Conservation (phyloP, 1,140 invertebrate species). For the Orchesella cincta region DNA sequence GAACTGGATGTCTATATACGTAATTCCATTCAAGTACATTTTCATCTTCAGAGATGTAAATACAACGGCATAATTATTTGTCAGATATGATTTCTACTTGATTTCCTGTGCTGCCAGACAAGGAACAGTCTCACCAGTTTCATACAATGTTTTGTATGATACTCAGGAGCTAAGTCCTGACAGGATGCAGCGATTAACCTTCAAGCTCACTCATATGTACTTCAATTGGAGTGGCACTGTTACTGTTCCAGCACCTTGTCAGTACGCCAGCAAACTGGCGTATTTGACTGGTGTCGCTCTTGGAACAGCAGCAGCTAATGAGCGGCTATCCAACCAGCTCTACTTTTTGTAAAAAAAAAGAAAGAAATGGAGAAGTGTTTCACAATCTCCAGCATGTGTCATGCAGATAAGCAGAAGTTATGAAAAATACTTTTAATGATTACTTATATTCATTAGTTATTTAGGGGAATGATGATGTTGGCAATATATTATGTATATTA, state of each 20-base stretch:
- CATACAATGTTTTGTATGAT: slow-evolving; percentile 76
- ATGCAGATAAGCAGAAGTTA: too few species aligned
- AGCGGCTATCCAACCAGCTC: background rate
- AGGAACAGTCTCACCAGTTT: slow-evolving; percentile 78
- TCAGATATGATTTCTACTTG: slow-evolving; percentile 72
- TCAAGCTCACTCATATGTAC: slow-evolving; percentile 76
- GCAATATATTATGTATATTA: too few species aligned
- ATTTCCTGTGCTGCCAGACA: slow-evolving; percentile 74
- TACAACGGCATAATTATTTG: background rate
- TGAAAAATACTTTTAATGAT: too few species aligned
- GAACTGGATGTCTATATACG: slow-evolving; percentile 31
- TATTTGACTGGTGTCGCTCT: slow-evolving; percentile 33
- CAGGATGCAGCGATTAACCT: slow-evolving; percentile 71
- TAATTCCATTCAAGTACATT: background rate
- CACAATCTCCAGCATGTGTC: too few species aligned
- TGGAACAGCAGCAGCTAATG: background rate
- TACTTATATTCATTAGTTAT: too few species aligned
- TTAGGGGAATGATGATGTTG: too few species aligned
- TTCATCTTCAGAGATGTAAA: background rate
- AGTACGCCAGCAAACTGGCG: slow-evolving; percentile 66
- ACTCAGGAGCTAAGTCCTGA: slow-evolving; percentile 64
- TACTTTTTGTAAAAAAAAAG: slow-evolving; percentile 37
- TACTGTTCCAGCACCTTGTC: slow-evolving; percentile 80
- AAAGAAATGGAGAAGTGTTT: too few species aligned
- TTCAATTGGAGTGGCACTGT: slow-evolving; percentile 68